Conservation (phyloP, 1,140 invertebrate species). For the Hypothenemus hampei region DNA sequence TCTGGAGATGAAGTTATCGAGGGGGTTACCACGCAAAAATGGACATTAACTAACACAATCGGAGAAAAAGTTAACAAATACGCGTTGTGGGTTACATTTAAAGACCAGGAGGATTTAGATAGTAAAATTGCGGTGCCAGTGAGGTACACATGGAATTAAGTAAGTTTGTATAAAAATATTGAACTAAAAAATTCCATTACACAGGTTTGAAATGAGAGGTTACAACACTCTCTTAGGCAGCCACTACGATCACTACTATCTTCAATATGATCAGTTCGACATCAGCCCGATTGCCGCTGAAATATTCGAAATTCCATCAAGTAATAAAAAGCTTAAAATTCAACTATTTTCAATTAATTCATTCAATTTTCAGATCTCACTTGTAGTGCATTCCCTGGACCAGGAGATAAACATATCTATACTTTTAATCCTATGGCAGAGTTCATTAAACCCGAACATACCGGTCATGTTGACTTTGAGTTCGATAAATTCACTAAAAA, state of each 20-base stretch:
- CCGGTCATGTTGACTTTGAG: constrained; percentile 68
- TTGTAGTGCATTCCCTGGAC: constrained; percentile 82
- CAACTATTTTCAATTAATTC: neutral
- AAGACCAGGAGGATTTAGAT: constrained; percentile 50
- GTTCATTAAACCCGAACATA: constrained; percentile 68
- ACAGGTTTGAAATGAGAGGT: constrained; percentile 86
- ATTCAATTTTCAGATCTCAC: constrained; percentile 56
- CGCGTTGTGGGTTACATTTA: constrained; percentile 74
- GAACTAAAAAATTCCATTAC: constrained; percentile 6
- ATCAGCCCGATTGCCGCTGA: constrained; percentile 61
- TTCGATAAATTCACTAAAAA: constrained; percentile 73
- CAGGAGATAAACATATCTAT: constrained; percentile 68
- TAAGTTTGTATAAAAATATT: neutral
- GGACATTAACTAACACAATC: constrained; percentile 59
- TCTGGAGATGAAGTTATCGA: constrained; percentile 23
- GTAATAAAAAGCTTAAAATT: constrained; percentile 46
- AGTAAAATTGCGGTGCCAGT: constrained; percentile 49
- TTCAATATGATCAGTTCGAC: constrained; percentile 74
- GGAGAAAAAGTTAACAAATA: constrained; percentile 84
- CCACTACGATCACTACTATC: constrained; percentile 93
- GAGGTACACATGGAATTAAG: constrained; percentile 40
- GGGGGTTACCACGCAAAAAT: constrained; percentile 57
- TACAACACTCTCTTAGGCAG: constrained; percentile 88
- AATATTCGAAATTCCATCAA: constrained; percentile 62
- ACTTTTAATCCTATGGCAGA: constrained; percentile 93